Evolutionary conservation across 2,113 vertebrate genomes (phyloP).

Genomic region (Heterochromis multidens): DNA sequence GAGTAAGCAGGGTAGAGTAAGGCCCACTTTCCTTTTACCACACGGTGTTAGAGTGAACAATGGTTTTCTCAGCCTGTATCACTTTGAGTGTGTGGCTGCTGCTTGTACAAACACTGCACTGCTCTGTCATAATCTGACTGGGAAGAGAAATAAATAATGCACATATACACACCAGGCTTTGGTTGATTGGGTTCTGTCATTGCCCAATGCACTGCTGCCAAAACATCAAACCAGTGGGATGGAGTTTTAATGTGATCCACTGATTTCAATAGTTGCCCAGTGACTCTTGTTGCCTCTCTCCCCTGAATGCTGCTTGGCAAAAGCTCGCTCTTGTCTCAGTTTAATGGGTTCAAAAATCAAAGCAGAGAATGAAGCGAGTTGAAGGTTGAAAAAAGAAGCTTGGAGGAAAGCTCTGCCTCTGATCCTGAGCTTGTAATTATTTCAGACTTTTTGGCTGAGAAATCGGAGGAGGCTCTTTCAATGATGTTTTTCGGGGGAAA

Average conservation of each 20-base stretch:
- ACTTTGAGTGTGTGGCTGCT: slow-evolving; percentile 6
- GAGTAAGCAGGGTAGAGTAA: not conserved
- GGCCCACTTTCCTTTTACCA: not conserved
- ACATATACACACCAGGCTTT: not conserved
- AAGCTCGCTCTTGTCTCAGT: slow-evolving; percentile 33
- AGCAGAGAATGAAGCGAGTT: slow-evolving; percentile 9
- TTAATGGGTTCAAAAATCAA: slow-evolving; percentile 69
- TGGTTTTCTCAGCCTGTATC: slow-evolving; percentile 12
- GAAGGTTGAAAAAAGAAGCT: slow-evolving; percentile 12
- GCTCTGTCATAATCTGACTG: not conserved
- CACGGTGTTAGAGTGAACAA: slow-evolving; percentile 8
- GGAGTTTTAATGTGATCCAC: slow-evolving; percentile 27
- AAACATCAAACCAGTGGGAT: slow-evolving; percentile 35
- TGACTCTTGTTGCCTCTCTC: not conserved
- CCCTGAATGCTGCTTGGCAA: not conserved
- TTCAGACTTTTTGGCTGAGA: slow-evolving; percentile 53
- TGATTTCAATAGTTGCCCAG: slow-evolving; percentile 31
- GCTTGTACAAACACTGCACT: slow-evolving; percentile 4
- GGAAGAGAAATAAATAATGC: not conserved
- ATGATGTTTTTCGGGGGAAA: slow-evolving; percentile 45
- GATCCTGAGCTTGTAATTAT: slow-evolving; percentile 64
- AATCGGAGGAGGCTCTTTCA: slow-evolving; percentile 47
- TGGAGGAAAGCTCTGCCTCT: slow-evolving; percentile 37
- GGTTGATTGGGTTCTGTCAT: slow-evolving; percentile 11
- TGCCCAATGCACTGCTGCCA: not conserved